phyloP scores from a whole-genome alignment of 2,797 vertebrate species.

The Sebastes nivosus region DNA sequence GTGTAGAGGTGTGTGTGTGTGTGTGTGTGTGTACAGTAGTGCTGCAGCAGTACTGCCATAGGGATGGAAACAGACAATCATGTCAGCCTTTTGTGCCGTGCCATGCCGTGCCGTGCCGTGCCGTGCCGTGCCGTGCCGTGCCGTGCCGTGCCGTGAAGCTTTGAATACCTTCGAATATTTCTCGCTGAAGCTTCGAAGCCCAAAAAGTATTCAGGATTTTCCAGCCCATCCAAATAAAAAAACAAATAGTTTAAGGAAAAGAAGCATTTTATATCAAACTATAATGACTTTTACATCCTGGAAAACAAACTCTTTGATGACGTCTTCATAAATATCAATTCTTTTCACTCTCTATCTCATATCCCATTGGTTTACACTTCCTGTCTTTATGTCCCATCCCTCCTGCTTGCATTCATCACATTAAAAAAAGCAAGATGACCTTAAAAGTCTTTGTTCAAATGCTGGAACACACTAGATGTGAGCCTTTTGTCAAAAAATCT shows the following conservation, averaged over 20 bases:
- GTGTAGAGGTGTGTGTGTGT: too few relatives aligned
- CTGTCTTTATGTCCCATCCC: neutral
- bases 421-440: neutral
- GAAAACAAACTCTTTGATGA: neutral
- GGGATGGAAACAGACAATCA: too few relatives aligned
- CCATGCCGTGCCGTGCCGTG: too few relatives aligned
- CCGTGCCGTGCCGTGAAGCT: too few relatives aligned
- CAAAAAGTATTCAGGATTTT: too few relatives aligned
- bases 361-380: neutral
- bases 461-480: neutral
- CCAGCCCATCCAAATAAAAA: too few relatives aligned
- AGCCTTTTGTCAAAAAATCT: conserved; percentile 17
- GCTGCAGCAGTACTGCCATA: too few relatives aligned
- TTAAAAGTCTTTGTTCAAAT: neutral
- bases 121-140: too few relatives aligned
- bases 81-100: too few relatives aligned
- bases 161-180: too few relatives aligned
- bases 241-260: neutral
- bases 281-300: neutral
- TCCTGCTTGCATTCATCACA: neutral
- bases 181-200: too few relatives aligned
- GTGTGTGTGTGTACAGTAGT: too few relatives aligned
- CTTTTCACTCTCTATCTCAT: neutral
- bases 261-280: neutral
- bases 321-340: neutral